phyloP scores from a whole-genome alignment of 2,888 invertebrate species.

The Micropterix aruncella region DNA sequence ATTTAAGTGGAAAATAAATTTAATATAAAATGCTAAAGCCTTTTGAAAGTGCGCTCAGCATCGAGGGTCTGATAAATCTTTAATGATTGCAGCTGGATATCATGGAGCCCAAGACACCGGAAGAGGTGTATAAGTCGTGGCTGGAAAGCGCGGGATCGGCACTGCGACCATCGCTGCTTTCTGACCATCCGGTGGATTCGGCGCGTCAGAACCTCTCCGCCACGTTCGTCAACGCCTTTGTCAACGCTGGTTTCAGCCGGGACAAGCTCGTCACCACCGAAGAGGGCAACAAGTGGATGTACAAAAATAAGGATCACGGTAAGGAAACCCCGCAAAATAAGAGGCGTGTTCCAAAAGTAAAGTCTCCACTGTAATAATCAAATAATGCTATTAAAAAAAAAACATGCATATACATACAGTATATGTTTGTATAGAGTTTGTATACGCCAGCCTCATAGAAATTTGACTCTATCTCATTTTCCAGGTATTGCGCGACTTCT shows the following conservation, averaged over 20 bases:
- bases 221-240: conserved; percentile 97
- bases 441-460: background rate
- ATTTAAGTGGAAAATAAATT: no score
- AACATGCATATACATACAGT: no score
- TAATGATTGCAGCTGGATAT: conserved; percentile 64
- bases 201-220: conserved; percentile 94
- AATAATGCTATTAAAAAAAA: no score
- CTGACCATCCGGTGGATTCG: conserved; percentile 75
- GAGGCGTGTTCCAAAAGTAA: background rate
- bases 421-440: background rate
- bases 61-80: background rate
- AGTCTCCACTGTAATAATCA: no score
- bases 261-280: conserved; percentile 90
- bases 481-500: background rate
- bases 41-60: no score
- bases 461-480: background rate
- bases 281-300: conserved; percentile 74
- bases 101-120: conserved; percentile 97
- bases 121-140: conserved; percentile 98
- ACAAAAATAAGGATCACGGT: conserved; percentile 93
- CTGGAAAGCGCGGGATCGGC: conserved; percentile 67
- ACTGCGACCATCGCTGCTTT: conserved; percentile 53
- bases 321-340: conserved; percentile 6
- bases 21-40: no score
- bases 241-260: conserved; percentile 93